Base-by-base conservation (phyloP, 2,797 vertebrate species). In the Triplophysa bombifrons region DNA sequence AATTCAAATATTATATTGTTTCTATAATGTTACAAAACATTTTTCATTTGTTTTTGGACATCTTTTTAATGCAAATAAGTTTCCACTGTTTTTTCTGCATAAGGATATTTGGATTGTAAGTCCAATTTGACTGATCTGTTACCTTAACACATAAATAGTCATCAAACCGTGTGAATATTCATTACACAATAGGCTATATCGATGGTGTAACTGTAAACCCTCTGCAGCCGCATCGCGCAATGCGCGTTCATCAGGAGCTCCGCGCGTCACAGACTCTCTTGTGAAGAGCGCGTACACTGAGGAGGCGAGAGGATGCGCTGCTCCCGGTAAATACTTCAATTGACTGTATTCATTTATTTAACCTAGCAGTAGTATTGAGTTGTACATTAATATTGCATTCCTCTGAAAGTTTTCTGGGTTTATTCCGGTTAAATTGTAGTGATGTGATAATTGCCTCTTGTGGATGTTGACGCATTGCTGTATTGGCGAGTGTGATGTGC, bases 401-500 rank as follows among this genome's bases (percentile, higher is more conserved):
- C 20, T 51, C 3, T 16, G 3, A 10, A 44, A 44, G 56, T 55
- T 25, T 16, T 64, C 20, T 20, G 16, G 69, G 41, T 5, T 66
- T 34, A 30, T 20, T 30, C n/a, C 7, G 17, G 50, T 17, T 11
- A 2, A 63, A 19, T 20, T 44, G 38, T 38, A 22, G 61, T 73
- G 50, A 51, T 20, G 22, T 50, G 13, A 25, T 41, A 69, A 46
- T 53, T 60, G 58, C 44, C 58, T 70, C n/a, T 72, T 61, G 81
- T 70, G 27, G 72, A 72, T 7, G 58, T 51, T 85, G 84, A 82
- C 84, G 84, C 82, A 84, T 80, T 85, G 84, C 82, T 80, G 84
- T 83, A 84, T 80, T 82, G 72, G 56, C 64, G 76, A 63, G 34
- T 34, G 51, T 60, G 74, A 56, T 64, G 69, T 30, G 34, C 72